Evolutionary conservation across 2,888 invertebrate genomes (phyloP).

Genomic region (Pristionchus maxplancki): DNA sequence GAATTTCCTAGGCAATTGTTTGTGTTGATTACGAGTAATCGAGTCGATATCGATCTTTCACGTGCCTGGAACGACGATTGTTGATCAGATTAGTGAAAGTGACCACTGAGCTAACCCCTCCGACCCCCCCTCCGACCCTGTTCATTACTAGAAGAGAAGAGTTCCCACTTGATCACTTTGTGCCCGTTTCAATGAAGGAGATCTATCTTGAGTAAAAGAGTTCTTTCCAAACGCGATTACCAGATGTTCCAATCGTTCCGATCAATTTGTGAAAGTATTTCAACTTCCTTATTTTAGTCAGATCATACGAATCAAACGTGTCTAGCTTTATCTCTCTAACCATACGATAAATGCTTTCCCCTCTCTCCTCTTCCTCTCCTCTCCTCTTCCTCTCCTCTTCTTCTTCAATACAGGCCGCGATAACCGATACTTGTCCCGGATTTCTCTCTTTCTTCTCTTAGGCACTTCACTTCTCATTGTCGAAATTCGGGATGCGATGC

Average conservation of each 20-base stretch:
- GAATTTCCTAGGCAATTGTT: too few relatives aligned
- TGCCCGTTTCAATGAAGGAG: neutral
- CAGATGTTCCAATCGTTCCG: neutral
- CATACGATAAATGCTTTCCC: neutral
- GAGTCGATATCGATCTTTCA: too few relatives aligned
- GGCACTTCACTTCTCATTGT: neutral
- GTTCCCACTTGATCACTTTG: neutral
- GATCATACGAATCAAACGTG: too few relatives aligned
- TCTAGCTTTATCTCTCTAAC: neutral
- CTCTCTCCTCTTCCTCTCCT: neutral
- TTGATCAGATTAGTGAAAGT: constrained; percentile 39
- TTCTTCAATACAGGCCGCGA: neutral
- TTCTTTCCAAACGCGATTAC: neutral
- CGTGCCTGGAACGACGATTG: constrained; percentile 19
- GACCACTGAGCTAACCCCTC: neutral
- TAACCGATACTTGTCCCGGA: constrained; percentile 25
- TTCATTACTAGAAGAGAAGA: neutral
- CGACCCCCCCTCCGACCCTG: neutral
- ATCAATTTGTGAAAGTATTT: neutral
- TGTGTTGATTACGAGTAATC: neutral
- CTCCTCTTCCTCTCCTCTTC: too few relatives aligned
- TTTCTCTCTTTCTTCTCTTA: neutral
- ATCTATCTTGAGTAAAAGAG: neutral
- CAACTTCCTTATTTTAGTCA: neutral
- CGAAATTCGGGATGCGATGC: constrained; percentile 20